Conservation (phyloP, 2,888 invertebrate genomes). For the Choreutis nemorana region DNA sequence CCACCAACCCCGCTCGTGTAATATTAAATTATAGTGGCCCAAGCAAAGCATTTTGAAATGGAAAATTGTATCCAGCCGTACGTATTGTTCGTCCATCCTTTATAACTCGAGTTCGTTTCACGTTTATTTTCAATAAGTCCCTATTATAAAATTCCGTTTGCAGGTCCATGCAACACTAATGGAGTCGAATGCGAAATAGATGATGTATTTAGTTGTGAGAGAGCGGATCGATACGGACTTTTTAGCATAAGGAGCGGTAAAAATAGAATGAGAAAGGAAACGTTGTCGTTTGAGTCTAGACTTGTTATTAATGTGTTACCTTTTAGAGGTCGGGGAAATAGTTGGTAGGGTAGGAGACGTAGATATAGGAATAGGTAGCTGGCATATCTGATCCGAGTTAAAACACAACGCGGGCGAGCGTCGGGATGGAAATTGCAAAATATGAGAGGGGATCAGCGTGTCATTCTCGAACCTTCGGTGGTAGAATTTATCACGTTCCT, state of each 20-base stretch:
- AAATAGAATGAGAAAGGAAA: slow-evolving; percentile 15
- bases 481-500: slow-evolving; percentile 40
- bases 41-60: slow-evolving; percentile 54
- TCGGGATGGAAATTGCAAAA: slow-evolving; percentile 42
- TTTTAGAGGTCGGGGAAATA: slow-evolving; percentile 16
- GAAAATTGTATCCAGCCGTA: slow-evolving; percentile 45
- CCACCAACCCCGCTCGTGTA: slow-evolving; percentile 37
- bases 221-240: slow-evolving; percentile 13
- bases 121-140: slow-evolving; percentile 23
- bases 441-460: slow-evolving; percentile 41
- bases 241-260: slow-evolving; percentile 15
- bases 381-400: slow-evolving; percentile 25
- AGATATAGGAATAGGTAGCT: slow-evolving; percentile 14
- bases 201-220: slow-evolving; percentile 13
- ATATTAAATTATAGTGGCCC: slow-evolving; percentile 62
- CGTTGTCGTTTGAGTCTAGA: slow-evolving; percentile 20
- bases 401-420: slow-evolving; percentile 22
- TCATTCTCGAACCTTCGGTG: slow-evolving; percentile 33
- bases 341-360: slow-evolving; percentile 11
- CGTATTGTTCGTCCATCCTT: slow-evolving; percentile 24
- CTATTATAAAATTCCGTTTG: slow-evolving; percentile 30
- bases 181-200: slow-evolving; percentile 10
- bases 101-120: slow-evolving; percentile 16
- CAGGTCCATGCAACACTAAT: slow-evolving; percentile 14
- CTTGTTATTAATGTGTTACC: slow-evolving; percentile 28